Percentiles rank a stretch among this genome's conserved stretches.
These are phyloP conservation scores for Fregetta grallaria DNA, from an alignment of 2,113 vertebrate species.

Conservation along the genomic window DNA sequence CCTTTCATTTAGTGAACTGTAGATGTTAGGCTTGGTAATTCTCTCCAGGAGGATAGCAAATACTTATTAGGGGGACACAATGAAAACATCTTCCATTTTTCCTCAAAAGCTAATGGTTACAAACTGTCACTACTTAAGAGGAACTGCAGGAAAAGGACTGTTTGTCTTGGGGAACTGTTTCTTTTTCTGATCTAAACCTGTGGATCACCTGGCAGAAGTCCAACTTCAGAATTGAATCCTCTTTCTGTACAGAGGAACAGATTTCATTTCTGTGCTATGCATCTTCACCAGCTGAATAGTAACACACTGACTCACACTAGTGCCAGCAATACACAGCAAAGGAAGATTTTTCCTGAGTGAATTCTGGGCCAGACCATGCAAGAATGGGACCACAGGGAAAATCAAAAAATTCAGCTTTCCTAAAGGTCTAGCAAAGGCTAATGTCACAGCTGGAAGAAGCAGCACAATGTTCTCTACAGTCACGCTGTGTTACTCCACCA, in stretches of 20 bases:
- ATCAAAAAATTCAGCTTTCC: not conserved
- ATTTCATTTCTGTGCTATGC: not conserved
- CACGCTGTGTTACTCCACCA: not conserved
- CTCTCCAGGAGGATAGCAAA: not conserved
- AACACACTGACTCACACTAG: not conserved
- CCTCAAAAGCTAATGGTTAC: not conserved
- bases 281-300: not conserved
- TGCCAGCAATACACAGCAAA: fast-evolving
- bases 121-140: not conserved
- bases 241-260: not conserved
- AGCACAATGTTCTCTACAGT: not conserved
- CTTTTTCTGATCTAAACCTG: not conserved
- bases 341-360: not conserved
- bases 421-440: not conserved
- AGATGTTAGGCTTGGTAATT: not conserved
- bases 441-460: not conserved
- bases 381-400: not conserved
- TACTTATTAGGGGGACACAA: not conserved
- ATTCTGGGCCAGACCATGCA: not conserved
- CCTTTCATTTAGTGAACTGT: not conserved
- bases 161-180: not conserved
- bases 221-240: not conserved
- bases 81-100: not conserved
- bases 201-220: not conserved
- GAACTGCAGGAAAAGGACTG: not conserved